Base-by-base conservation (phyloP, 2,888 invertebrate genomes). In the Conistra vaccinii region DNA sequence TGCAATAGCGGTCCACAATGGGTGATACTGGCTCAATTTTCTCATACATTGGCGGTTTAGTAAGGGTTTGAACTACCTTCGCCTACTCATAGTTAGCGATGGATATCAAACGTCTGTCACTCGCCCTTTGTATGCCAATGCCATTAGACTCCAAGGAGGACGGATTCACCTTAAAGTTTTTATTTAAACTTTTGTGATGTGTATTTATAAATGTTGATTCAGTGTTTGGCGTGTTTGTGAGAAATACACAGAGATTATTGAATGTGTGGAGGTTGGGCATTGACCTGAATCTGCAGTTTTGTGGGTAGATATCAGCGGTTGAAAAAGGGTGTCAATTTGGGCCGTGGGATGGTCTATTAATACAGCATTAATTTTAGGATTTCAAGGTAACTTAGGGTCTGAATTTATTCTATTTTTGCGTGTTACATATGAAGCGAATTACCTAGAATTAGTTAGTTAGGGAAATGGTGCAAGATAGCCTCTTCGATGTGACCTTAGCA, bases 201-300 rank as follows among this genome's bases (percentile, higher is more conserved):
- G 62, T 77, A 61, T 78, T 82, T 82, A 60, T 75, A 63, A 75
- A 75, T 67, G 80, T 79, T 83, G 69, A 76, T 71, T 80, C 71
- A 53, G 70, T 62, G 35, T 76, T 84, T 83, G 60, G 67, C 60
- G 48, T 80, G 53, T 80, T 71, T 66, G 57, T 71, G 69, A 63
- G 61, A 83, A 42, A 63, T 62, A 20, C 60, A 57, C 53, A 29
- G n/a, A 74, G 48, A 58, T 48, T 63, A 53, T 61, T 65, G 17
- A 65, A 53, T 60, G 12, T 32, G 48, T 61, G 2, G 51, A 60
- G 55, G 67, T 74, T 70, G 83, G 73, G 57, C 62, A 62, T 72
- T 78, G 83, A 81, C 83, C 73, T 73, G 58, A 72, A 60, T 84
- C 39, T 61, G 20, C 35, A 14, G n/a, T 55, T 69, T 65, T 65